These are phyloP conservation scores for Habropoda laboriosa DNA, from an alignment of 1,140 invertebrate genomes.

Conservation along the genomic window DNA sequence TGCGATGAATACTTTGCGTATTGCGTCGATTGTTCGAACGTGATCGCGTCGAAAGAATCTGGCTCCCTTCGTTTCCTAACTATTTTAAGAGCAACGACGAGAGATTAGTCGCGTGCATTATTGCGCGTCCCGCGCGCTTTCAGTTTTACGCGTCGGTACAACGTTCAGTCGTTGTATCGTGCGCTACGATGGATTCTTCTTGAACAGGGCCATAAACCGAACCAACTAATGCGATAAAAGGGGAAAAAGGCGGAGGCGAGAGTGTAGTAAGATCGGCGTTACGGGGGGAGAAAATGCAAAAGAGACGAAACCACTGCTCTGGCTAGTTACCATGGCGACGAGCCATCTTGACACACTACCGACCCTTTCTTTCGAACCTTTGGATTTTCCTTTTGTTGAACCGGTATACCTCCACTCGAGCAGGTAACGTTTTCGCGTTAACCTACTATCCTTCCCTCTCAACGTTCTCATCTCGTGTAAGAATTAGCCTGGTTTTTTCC, in stretches of 20 bases:
- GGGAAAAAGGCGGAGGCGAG: slow-evolving; percentile 25
- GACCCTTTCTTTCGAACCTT: slow-evolving; percentile 48
- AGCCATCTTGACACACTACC: slow-evolving; percentile 76
- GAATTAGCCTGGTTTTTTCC: not conserved
- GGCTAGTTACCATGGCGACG: slow-evolving; percentile 72
- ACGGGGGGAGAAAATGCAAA: slow-evolving; percentile 45
- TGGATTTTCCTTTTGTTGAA: slow-evolving; percentile 33
- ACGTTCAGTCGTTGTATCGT: slow-evolving; percentile 7
- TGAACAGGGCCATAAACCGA: slow-evolving; percentile 5
- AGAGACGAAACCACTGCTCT: slow-evolving; percentile 60
- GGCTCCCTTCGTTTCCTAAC: slow-evolving; percentile 6
- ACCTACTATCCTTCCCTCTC: slow-evolving; percentile 25
- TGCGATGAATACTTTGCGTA: too few relatives aligned
- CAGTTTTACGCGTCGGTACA: not conserved
- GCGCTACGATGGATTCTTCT: slow-evolving; percentile 9
- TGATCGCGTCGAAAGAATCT: not conserved
- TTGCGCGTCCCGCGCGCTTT: not conserved
- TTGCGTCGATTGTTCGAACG: not conserved
- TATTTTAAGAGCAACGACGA: slow-evolving; percentile 6
- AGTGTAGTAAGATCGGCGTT: slow-evolving; percentile 44
- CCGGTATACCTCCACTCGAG: slow-evolving; percentile 8
- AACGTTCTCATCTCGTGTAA: not conserved
- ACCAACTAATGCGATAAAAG: slow-evolving; percentile 21
- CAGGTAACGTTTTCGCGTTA: slow-evolving; percentile 49
- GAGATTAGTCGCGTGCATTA: not conserved